Base-by-base conservation (phyloP, 2,113 vertebrate species). In the Narcine bancroftii region DNA sequence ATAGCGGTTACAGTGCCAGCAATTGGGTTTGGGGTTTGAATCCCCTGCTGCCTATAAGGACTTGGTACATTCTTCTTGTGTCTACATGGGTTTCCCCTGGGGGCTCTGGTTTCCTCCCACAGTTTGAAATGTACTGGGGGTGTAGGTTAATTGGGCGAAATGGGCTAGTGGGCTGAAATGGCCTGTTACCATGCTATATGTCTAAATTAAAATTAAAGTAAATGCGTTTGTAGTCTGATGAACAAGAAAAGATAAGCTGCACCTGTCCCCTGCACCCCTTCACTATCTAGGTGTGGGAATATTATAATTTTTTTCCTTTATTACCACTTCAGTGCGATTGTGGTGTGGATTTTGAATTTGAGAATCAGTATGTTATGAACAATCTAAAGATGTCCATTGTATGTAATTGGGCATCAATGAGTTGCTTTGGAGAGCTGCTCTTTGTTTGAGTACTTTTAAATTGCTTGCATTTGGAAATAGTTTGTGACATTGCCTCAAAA, bases 381-480 rank as follows among this genome's bases (percentile, higher is more conserved):
- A 53, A 33, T 6, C 47, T 13, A 56, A 53, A 83, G 47, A 2
- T 13, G 33, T 75, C 72, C 72, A 75, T 75, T 75, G 47, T 56
- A 53, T 50, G 13, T 83, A 83, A 83, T 26, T 17, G 81, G 79
- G 50, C 47, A 85, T 75, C 72, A 36, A 75, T 75, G 72, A 85
- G 47, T 29, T 85, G 50, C 81, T 85, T 85, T 85, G 81, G 53
- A 85, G 29, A 56, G 33, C 81, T 85, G 29, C 50, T 85, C 50
- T 85, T 56, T 85, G 79, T 17, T 33, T 50, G 50, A 5, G 33
- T 85, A 85, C 81, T 33, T 85, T 85, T 85, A n/a, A 79, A 85
- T 85, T 33, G 56, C 10, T 17, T 53, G 50, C 11, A n/a, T 50
- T 81, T 81, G 77, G 45, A 81, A 81, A 72, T n/a, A 33, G 50